Conservation (phyloP, 1,140 invertebrate genomes). For the Drosophila elegans region DNA sequence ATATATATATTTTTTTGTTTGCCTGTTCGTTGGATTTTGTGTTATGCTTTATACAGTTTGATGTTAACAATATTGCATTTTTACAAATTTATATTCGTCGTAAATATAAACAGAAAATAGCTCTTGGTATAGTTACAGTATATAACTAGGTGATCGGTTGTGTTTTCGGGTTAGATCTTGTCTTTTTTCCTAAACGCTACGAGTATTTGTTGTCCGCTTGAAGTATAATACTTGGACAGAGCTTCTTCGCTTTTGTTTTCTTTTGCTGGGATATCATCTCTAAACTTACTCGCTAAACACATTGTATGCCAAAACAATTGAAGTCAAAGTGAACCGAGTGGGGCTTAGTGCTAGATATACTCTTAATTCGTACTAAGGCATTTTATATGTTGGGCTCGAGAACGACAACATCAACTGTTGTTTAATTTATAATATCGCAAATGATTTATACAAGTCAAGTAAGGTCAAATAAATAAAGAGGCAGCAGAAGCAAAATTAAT, state of each 20-base stretch:
- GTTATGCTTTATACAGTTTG: constrained; percentile 54
- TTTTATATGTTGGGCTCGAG: constrained; percentile 54
- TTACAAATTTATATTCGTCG: constrained; percentile 60
- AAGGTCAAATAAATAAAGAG: constrained; percentile 41
- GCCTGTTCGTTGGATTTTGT: constrained; percentile 51
- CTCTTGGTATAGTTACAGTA: constrained; percentile 18
- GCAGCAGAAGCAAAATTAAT: constrained; percentile 39
- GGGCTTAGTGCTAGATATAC: constrained; percentile 55
- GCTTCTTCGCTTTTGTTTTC: constrained; percentile 37
- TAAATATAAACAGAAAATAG: constrained; percentile 63
- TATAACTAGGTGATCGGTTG: constrained; percentile 26
- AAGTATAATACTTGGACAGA: constrained; percentile 73
- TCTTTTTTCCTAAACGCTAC: constrained; percentile 60
- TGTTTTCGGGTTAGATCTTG: constrained; percentile 19
- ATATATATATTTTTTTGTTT: constrained; percentile 41
- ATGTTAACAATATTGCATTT: constrained; percentile 43
- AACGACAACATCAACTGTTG: constrained; percentile 50
- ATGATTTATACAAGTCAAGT: constrained; percentile 46
- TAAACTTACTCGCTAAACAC: constrained; percentile 39
- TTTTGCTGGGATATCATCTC: constrained; percentile 6
- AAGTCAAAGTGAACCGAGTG: constrained; percentile 29
- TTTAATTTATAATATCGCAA: constrained; percentile 49
- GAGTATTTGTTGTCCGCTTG: constrained; percentile 65
- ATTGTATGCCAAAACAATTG: constrained; percentile 28
- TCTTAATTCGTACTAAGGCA: constrained; percentile 65